A percentile compares a stretch with the other conserved stretches of the same genome.
These are phyloP conservation scores for Chaenogobius annularis DNA, from an alignment of 2,113 vertebrate species.

Conservation along the genomic window DNA sequence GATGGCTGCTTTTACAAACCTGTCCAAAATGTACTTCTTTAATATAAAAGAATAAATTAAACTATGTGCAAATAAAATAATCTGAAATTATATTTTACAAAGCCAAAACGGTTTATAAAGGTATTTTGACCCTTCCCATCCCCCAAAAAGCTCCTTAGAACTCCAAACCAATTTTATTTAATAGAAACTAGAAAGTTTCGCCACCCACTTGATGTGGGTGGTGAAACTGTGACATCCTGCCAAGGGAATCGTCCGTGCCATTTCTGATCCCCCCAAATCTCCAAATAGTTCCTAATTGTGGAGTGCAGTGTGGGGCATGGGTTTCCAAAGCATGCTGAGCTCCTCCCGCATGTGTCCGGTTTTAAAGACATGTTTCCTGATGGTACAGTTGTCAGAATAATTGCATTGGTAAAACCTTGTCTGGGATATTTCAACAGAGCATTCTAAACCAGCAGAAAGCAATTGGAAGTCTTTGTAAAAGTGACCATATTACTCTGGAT, in stretches of 20 bases:
- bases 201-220: too few relatives aligned
- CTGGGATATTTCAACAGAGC: background rate
- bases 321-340: constrained; percentile 6
- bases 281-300: constrained; percentile 53
- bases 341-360: background rate
- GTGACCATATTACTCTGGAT: too few relatives aligned
- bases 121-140: constrained; percentile 57
- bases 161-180: constrained; percentile 62
- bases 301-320: constrained; percentile 23
- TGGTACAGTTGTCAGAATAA: background rate
- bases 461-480: background rate
- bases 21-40: too few relatives aligned
- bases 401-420: background rate
- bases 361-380: background rate
- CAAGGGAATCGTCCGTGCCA: constrained; percentile 50
- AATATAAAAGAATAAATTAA: too few relatives aligned
- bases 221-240: constrained; percentile 55
- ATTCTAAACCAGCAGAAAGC: background rate
- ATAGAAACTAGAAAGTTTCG: constrained; percentile 46
- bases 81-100: too few relatives aligned
- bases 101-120: constrained; percentile 50
- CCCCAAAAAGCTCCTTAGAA: constrained; percentile 64
- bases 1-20: too few relatives aligned
- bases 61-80: too few relatives aligned
- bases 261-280: constrained; percentile 50